Conservation (phyloP, 2,888 invertebrate species). For the Stegophylla sp. region DNA sequence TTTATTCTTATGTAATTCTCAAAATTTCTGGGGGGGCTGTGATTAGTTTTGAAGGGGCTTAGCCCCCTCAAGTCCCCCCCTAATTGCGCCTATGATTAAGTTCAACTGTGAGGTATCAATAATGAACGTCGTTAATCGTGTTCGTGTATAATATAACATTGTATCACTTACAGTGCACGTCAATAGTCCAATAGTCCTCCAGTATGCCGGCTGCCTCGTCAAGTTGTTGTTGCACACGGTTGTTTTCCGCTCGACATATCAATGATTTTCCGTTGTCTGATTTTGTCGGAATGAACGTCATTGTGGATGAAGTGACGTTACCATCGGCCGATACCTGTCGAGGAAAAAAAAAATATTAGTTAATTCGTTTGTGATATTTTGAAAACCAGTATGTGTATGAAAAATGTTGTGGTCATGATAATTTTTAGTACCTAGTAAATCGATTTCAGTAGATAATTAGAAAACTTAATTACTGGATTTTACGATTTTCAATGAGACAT, state of each 20-base stretch:
- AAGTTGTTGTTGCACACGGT: slow-evolving; percentile 64
- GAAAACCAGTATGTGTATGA: not conserved
- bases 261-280: slow-evolving; percentile 80
- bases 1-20: too few species aligned
- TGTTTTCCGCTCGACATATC: slow-evolving; percentile 81
- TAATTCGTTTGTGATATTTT: not conserved
- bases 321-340: slow-evolving; percentile 80
- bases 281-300: slow-evolving; percentile 78
- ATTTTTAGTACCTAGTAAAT: too few species aligned
- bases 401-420: too few species aligned
- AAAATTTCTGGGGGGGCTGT: too few species aligned
- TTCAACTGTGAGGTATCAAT: too few species aligned
- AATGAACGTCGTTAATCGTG: not conserved
- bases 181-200: slow-evolving; percentile 81
- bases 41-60: too few species aligned
- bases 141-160: not conserved
- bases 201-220: slow-evolving; percentile 73
- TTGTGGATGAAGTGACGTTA: slow-evolving; percentile 79
- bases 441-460: too few species aligned
- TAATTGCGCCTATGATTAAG: too few species aligned
- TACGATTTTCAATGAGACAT: too few species aligned
- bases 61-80: too few species aligned
- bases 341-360: too few species aligned
- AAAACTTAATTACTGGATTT: too few species aligned
- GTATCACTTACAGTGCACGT: slow-evolving; percentile 84